Conservation (phyloP, 2,797 vertebrate genomes). For the Orientallactaga sibirica region DNA sequence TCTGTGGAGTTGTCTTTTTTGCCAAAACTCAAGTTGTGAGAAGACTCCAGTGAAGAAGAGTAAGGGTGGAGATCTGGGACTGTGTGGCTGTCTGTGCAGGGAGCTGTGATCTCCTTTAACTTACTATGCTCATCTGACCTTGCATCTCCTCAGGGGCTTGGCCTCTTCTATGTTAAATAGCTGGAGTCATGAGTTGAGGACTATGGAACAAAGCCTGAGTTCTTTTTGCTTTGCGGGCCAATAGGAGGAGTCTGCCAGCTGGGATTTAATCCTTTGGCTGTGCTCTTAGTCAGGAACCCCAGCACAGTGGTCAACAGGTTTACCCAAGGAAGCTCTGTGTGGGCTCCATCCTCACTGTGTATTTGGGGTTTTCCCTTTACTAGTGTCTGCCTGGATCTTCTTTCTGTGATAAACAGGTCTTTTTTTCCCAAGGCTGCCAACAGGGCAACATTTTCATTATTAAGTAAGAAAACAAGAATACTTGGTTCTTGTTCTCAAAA, state of each 20-base stretch:
- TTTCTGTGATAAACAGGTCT: not conserved
- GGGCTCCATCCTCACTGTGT: not conserved
- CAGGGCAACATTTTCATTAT: not conserved
- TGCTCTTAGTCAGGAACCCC: not conserved
- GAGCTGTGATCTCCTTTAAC: conserved; percentile 59
- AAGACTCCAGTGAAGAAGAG: conserved; percentile 63
- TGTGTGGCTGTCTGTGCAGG: not conserved
- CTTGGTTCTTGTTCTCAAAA: not conserved
- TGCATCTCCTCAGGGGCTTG: not conserved
- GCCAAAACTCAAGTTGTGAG: conserved; percentile 69
- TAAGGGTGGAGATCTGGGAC: not conserved
- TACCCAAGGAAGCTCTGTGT: not conserved
- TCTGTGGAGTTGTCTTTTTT: conserved; percentile 37
- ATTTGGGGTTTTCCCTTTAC: not conserved
- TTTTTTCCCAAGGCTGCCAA: not conserved
- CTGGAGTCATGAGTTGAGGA: not conserved
- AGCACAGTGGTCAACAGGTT: not conserved
- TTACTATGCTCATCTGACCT: not conserved
- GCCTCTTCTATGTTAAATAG: not conserved
- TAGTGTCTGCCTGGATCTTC: not conserved
- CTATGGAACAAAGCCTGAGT: accelerated
- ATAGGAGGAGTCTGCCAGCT: not conserved
- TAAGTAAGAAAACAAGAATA: conserved; percentile 19
- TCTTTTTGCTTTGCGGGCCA: not conserved
- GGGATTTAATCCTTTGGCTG: not conserved